Evolutionary conservation across 2,113 vertebrate genomes (phyloP), one percentile per base, ranked within the genome.

Genomic region (Actinemys pallida): DNA sequence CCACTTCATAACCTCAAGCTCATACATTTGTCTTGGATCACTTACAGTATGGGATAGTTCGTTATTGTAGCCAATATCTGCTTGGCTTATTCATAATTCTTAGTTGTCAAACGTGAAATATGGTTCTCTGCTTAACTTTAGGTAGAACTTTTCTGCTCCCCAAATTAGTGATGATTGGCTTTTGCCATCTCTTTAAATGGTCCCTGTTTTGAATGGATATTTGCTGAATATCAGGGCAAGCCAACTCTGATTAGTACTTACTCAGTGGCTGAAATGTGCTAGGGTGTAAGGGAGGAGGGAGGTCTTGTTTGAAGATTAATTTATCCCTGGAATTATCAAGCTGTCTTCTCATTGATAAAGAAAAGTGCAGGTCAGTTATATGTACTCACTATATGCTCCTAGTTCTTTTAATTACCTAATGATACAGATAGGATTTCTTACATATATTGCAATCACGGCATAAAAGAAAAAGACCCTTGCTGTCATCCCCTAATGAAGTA

Each of bases 401-500:
- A 89, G 79, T 94, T 97, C 95, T 97, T 96, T 96, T 97, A 96
- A 96, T 96, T 97, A 91, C 96, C 92, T 96, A 89, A 93, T 96
- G 92, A 96, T 90, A 96, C 89, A 93, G 93, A 81, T 76, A 91
- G 65, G 35, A 94, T 97, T 96, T 94, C 95, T 95, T 92, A 90
- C 84, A 81, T 53, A 89, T 96, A 93, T 89, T 93, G 82, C 94
- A 95, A 84, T 80, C 0, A 0, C 81, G 59, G 65, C 89, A 95
- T 92, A 93, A 95, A 96, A 95, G 88, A 65, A 27, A 76, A 47
- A 56, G 94, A 94, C 86, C 80, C 57, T 69, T 87, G 50, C 83
- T 80, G 49, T n/a, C 57, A 8, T 3, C 14, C 13, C 17, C 53
- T 47, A 29, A 50, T 39, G n/a, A 72, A 72, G 13, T 31, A n/a